Evolutionary conservation across 1,140 invertebrate genomes (phyloP).

Genomic region (Galleria mellonella): DNA sequence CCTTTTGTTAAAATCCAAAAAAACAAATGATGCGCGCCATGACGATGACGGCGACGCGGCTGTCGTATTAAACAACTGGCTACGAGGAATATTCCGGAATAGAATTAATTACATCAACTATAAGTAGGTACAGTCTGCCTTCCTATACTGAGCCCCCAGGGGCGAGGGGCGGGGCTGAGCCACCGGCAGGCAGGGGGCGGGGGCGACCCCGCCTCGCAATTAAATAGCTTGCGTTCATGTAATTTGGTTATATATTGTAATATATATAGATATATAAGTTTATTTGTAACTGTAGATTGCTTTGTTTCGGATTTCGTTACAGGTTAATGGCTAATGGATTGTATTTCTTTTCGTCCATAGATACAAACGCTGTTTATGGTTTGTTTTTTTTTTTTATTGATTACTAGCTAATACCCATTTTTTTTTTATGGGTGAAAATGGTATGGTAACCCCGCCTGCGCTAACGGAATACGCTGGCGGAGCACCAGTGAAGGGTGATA

Average conservation of each 20-base stretch:
- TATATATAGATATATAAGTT: too few relatives aligned
- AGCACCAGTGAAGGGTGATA: too few relatives aligned
- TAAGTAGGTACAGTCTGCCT: conserved; percentile 3
- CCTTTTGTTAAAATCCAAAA: too few relatives aligned
- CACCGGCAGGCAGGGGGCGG: conserved; percentile 5
- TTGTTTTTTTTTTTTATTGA: too few relatives aligned
- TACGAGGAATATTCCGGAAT: conserved; percentile 18
- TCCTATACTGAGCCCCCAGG: background rate
- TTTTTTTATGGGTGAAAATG: too few relatives aligned
- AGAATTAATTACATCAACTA: conserved; percentile 38
- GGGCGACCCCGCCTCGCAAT: conserved; percentile 15
- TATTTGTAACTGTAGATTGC: background rate
- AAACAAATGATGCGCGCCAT: too few relatives aligned
- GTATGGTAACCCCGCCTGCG: too few relatives aligned
- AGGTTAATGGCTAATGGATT: background rate
- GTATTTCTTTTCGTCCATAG: too few relatives aligned
- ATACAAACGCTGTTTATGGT: too few relatives aligned
- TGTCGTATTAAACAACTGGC: conserved; percentile 9
- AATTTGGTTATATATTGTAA: conserved; percentile 15
- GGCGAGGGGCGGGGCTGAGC: conserved; percentile 7
- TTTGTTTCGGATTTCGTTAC: background rate
- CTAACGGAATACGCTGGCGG: too few relatives aligned
- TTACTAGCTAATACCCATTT: too few relatives aligned
- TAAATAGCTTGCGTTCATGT: conserved; percentile 21
- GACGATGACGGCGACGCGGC: conserved; percentile 4